A percentile compares a stretch with the other conserved stretches of the same genome.
Evolutionary conservation across 2,113 vertebrate genomes (phyloP).

Genomic region (Anguilla japonica): DNA sequence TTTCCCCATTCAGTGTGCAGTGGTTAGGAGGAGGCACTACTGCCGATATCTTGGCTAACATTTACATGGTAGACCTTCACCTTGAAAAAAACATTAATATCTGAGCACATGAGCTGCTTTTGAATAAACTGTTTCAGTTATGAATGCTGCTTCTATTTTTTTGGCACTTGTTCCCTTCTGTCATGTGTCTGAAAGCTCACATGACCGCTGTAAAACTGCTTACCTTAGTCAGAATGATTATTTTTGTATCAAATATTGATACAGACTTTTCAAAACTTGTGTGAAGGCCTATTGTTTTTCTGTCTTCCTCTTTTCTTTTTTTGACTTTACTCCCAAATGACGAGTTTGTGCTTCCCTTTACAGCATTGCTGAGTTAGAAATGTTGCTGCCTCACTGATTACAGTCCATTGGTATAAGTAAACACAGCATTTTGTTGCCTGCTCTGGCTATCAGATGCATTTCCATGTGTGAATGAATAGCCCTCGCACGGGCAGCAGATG

Average conservation of each 20-base stretch:
- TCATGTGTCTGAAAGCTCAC: neutral
- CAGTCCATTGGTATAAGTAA: neutral
- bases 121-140: neutral
- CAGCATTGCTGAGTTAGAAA: neutral
- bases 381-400: neutral
- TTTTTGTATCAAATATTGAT: neutral
- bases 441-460: too few species aligned
- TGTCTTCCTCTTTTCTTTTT: too few species aligned
- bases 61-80: neutral
- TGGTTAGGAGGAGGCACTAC: neutral
- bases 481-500: neutral
- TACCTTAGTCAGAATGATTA: neutral
- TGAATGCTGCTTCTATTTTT: neutral
- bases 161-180: neutral
- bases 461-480: too few species aligned
- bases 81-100: neutral
- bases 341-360: neutral
- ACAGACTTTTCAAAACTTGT: too few species aligned
- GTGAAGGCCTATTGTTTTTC: too few species aligned
- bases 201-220: neutral
- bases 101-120: neutral
- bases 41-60: neutral
- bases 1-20: neutral
- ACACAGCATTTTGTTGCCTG: too few species aligned
- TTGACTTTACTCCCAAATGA: too few species aligned